A percentile compares a stretch with the other conserved stretches of the same genome.
phyloP scores from a whole-genome alignment of 2,113 vertebrate species.

The Stigmatopora argus region DNA sequence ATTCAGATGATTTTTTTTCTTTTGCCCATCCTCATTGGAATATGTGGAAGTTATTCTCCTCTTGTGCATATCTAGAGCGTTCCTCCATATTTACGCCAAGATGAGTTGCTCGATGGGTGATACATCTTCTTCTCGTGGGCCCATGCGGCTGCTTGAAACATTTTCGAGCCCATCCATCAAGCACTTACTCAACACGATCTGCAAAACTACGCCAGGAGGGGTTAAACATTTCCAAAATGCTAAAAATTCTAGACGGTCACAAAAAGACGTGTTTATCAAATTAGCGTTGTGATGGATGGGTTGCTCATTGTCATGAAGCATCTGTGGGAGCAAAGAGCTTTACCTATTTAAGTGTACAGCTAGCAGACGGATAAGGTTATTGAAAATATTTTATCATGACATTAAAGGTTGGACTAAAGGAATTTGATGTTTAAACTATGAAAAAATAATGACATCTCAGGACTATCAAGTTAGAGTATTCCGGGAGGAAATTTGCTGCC shows the following conservation, averaged over 20 bases:
- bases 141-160: conserved; percentile 46
- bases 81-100: not conserved
- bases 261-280: conserved; percentile 13
- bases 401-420: not conserved
- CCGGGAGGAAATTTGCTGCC: not conserved
- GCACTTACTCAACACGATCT: conserved; percentile 11
- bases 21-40: conserved; percentile 23
- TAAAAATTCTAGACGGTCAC: conserved; percentile 13
- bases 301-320: not conserved
- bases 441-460: not conserved
- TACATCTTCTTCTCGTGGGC: conserved; percentile 41
- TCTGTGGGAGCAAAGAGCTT: not conserved
- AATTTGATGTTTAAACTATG: not conserved
- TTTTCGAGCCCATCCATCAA: conserved; percentile 59
- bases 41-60: conserved; percentile 40
- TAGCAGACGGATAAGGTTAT: not conserved
- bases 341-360: conserved; percentile 1
- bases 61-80: conserved; percentile 12
- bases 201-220: not conserved
- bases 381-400: not conserved
- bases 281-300: not conserved
- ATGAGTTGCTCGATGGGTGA: conserved; percentile 45
- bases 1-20: conserved; percentile 7
- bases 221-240: conserved; percentile 22
- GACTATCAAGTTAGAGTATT: not conserved